phyloP scores from a whole-genome alignment of 1,140 invertebrate species.

The Musca domestica region DNA sequence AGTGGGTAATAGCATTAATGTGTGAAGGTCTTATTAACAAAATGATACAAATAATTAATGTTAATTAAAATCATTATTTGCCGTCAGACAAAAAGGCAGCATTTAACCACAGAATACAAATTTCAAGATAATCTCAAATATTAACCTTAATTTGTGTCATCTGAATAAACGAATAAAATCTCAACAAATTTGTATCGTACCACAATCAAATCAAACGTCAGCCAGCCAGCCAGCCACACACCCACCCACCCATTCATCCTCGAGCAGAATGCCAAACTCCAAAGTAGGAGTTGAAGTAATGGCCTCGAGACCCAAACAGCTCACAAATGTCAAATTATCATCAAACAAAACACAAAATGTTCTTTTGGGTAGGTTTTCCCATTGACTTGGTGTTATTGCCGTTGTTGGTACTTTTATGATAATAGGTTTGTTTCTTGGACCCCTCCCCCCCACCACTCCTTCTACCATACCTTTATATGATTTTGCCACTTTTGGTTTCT shows the following conservation, averaged over 20 bases:
- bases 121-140: neutral
- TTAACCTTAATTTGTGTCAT: conserved; percentile 12
- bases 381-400: neutral
- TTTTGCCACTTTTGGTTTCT: neutral
- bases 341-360: conserved; percentile 18
- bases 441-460: neutral
- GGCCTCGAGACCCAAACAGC: no score
- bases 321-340: conserved; percentile 19
- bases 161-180: conserved; percentile 13
- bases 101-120: no score
- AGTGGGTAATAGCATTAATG: no score
- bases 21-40: no score
- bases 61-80: no score
- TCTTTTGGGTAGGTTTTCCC: conserved; percentile 11
- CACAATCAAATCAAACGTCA: neutral
- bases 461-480: neutral
- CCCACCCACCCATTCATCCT: no score
- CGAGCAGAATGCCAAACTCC: neutral
- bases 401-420: conserved; percentile 10
- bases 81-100: no score
- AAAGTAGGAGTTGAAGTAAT: neutral
- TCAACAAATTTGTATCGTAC: neutral
- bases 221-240: no score
- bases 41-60: no score
- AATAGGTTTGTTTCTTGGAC: conserved; percentile 9